Evolutionary conservation across 2,888 invertebrate genomes (phyloP).

Genomic region (Erebia palarica): DNA sequence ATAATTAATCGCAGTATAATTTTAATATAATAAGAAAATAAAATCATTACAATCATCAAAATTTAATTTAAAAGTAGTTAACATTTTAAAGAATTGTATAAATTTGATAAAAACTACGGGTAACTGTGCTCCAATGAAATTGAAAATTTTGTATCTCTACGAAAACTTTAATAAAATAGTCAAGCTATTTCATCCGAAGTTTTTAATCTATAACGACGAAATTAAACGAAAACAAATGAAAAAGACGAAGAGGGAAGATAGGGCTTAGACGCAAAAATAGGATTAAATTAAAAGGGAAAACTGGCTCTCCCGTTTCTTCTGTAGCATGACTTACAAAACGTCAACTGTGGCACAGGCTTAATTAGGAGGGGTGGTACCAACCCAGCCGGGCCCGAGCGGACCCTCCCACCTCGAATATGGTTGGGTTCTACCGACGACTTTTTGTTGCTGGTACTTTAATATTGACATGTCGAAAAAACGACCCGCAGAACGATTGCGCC

Average conservation of each 20-base stretch:
- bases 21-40: no score
- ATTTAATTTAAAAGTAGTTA: no score
- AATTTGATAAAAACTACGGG: no score
- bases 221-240: background rate
- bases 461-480: background rate
- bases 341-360: background rate
- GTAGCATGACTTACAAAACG: conserved; percentile 3
- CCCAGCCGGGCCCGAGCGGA: background rate
- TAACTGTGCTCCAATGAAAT: no score
- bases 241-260: background rate
- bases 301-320: background rate
- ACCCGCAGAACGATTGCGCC: no score
- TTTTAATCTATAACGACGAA: background rate
- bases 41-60: no score
- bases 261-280: background rate
- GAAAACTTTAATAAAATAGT: no score
- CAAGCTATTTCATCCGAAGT: background rate
- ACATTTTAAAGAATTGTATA: no score
- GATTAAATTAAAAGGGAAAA: background rate
- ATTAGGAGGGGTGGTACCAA: background rate
- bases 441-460: background rate
- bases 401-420: background rate
- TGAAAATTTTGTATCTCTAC: no score
- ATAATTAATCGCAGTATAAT: no score
- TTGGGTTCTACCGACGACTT: background rate